Percentiles rank a stretch among this genome's conserved stretches.
Conservation (phyloP, 2,797 vertebrate genomes). For the Coregonus sp. region DNA sequence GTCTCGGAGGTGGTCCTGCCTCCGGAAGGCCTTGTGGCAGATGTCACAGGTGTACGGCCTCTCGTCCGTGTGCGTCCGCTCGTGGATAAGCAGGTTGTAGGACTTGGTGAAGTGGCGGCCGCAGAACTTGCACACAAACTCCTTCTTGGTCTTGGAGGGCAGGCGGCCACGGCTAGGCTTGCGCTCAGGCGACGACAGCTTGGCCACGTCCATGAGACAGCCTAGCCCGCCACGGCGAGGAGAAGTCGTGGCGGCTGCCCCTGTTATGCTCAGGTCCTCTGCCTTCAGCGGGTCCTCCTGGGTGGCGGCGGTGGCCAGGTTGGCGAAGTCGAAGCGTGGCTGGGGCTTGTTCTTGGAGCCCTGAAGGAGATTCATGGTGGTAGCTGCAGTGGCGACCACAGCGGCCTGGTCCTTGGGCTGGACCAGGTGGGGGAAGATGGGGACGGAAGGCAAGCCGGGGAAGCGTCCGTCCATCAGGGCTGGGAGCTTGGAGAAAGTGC, state of each 20-base stretch:
- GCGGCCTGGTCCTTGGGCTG: slow-evolving; percentile 83
- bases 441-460: slow-evolving; percentile 85
- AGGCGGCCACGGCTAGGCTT: slow-evolving; percentile 87
- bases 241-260: slow-evolving; percentile 9
- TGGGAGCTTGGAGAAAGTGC: slow-evolving; percentile 90
- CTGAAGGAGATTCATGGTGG: slow-evolving; percentile 1
- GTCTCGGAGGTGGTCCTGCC: slow-evolving; percentile 88
- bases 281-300: slow-evolving; percentile 91
- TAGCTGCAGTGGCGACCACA: slow-evolving; percentile 46
- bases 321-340: slow-evolving; percentile 97
- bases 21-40: slow-evolving; percentile 90
- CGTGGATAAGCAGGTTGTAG: slow-evolving; percentile 89
- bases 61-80: slow-evolving; percentile 89
- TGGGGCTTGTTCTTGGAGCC: slow-evolving; percentile 89
- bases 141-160: slow-evolving; percentile 91
- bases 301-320: slow-evolving; percentile 92
- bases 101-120: slow-evolving; percentile 92
- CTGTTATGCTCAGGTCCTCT: slow-evolving; percentile 82
- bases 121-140: slow-evolving; percentile 92
- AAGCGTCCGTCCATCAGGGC: slow-evolving; percentile 82
- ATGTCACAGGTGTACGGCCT: slow-evolving; percentile 90
- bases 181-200: slow-evolving; percentile 86
- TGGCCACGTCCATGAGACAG: slow-evolving; percentile 88
- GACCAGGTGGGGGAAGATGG: slow-evolving; percentile 89
- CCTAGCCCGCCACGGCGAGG: slow-evolving; percentile 62